Percentiles rank a stretch among this genome's conserved stretches.
Conservation (phyloP, 2,888 invertebrate genomes). For the Perithous albicinctus region DNA sequence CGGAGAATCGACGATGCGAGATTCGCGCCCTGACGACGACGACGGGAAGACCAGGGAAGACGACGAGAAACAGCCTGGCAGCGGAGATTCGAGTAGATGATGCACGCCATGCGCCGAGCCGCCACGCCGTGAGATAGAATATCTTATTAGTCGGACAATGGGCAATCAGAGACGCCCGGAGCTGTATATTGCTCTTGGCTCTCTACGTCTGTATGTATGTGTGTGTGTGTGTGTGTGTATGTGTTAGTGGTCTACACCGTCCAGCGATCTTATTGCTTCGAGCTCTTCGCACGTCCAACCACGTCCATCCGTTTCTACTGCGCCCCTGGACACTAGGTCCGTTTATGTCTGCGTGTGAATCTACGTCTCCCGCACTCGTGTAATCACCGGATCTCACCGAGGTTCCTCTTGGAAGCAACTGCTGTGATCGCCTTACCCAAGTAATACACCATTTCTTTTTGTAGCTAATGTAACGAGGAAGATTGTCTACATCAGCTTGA, state of each 20-base stretch:
- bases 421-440: constrained; percentile 15
- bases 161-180: constrained; percentile 81
- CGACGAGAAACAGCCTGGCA: constrained; percentile 43
- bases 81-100: constrained; percentile 55
- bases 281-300: constrained; percentile 54
- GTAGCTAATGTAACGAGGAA: constrained; percentile 4
- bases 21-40: constrained; percentile 40
- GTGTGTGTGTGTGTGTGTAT: constrained; percentile 1
- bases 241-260: constrained; percentile 27
- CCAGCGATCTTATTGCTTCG: constrained; percentile 49
- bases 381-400: constrained; percentile 26
- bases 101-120: constrained; percentile 54
- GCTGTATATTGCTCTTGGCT: constrained; percentile 78
- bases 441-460: constrained; percentile 8
- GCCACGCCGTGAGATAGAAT: constrained; percentile 77
- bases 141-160: constrained; percentile 84
- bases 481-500: not conserved
- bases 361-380: constrained; percentile 20
- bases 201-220: constrained; percentile 68
- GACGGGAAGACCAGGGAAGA: constrained; percentile 30
- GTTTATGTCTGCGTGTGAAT: constrained; percentile 1
- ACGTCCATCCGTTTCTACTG: constrained; percentile 73
- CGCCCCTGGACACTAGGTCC: constrained; percentile 23
- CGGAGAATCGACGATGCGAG: constrained; percentile 57
- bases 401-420: constrained; percentile 13